These are phyloP conservation scores for Crambe crambe DNA, from an alignment of 37 sponge, comb jelly and placozoan species.

Conservation along the genomic window DNA sequence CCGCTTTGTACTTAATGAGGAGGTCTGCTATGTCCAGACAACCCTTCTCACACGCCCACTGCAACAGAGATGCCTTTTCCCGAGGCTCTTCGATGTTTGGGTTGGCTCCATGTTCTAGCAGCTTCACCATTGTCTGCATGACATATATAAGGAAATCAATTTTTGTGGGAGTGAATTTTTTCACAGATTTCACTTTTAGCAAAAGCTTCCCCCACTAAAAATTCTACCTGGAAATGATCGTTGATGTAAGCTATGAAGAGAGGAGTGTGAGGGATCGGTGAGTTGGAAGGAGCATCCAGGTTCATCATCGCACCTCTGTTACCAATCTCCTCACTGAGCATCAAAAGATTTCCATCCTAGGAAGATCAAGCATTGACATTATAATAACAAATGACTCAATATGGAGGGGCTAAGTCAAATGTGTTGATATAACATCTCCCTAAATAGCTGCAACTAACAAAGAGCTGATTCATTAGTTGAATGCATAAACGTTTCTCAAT, in stretches of 20 bases:
- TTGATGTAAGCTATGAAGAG: slow-evolving; percentile 67
- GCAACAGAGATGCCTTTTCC: slow-evolving; percentile 52
- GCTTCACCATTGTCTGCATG: slow-evolving; percentile 42
- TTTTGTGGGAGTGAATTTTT: too few species aligned
- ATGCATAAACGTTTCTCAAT: too few species aligned
- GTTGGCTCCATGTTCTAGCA: slow-evolving; percentile 73
- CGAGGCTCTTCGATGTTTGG: slow-evolving; percentile 43
- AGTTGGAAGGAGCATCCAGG: slow-evolving; percentile 38
- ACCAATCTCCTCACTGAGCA: slow-evolving; percentile 34
- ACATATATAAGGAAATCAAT: too few species aligned
- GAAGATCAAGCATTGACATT: background rate
- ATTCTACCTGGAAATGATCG: slow-evolving; percentile 68
- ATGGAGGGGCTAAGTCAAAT: too few species aligned
- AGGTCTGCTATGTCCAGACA: slow-evolving; percentile 26
- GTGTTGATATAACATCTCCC: too few species aligned
- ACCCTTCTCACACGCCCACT: slow-evolving; percentile 57
- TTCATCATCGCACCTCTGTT: slow-evolving; percentile 18
- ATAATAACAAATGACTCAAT: too few species aligned
- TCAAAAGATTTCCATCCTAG: slow-evolving; percentile 61
- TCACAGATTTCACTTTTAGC: too few species aligned
- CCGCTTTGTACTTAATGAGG: slow-evolving; percentile 51
- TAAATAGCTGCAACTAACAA: too few species aligned
- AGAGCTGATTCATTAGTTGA: too few species aligned
- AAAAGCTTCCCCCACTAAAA: too few species aligned
- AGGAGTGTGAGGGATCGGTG: slow-evolving; percentile 33